Percentiles rank a stretch among this genome's conserved stretches.
phyloP scores from a whole-genome alignment of 2,888 invertebrate genomes.

The Chalcosyrphus nemorum region DNA sequence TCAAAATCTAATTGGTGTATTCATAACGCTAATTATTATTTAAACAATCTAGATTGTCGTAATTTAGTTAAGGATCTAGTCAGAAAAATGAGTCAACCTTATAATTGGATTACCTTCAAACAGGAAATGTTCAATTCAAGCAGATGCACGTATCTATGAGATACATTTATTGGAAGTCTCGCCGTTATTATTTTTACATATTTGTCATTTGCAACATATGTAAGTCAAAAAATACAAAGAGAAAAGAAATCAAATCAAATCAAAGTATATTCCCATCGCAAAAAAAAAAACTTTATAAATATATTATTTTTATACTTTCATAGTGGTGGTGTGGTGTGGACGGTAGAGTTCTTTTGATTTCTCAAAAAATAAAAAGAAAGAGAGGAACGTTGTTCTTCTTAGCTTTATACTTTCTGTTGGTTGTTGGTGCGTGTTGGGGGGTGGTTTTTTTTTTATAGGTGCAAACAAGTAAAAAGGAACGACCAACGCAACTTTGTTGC shows the following conservation, averaged over 20 bases:
- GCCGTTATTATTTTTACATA: conserved; percentile 5
- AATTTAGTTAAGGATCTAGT: neutral
- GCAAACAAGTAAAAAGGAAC: neutral
- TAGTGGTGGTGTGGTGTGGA: conserved; percentile 10
- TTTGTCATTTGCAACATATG: neutral
- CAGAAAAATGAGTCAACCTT: neutral
- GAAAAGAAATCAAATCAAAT: conserved; percentile 23
- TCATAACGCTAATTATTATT: neutral
- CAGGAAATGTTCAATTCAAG: neutral
- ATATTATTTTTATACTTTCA: conserved; percentile 11
- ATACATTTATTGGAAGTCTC: neutral
- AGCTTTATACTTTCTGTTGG: neutral
- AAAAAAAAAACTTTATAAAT: conserved; percentile 3
- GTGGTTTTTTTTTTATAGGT: conserved; percentile 4
- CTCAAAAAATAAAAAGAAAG: neutral
- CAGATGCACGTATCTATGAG: too few species aligned
- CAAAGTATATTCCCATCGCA: neutral
- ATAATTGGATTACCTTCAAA: neutral
- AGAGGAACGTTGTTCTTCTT: neutral
- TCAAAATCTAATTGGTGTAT: neutral
- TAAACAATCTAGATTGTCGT: neutral
- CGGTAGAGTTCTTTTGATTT: conserved; percentile 1
- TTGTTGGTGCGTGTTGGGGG: neutral
- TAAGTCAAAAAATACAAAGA: conserved; percentile 47
- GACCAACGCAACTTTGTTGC: conserved; percentile 10